These are phyloP conservation scores for Chloromyia formosa DNA, from an alignment of 2,888 invertebrate species.

Conservation along the genomic window DNA sequence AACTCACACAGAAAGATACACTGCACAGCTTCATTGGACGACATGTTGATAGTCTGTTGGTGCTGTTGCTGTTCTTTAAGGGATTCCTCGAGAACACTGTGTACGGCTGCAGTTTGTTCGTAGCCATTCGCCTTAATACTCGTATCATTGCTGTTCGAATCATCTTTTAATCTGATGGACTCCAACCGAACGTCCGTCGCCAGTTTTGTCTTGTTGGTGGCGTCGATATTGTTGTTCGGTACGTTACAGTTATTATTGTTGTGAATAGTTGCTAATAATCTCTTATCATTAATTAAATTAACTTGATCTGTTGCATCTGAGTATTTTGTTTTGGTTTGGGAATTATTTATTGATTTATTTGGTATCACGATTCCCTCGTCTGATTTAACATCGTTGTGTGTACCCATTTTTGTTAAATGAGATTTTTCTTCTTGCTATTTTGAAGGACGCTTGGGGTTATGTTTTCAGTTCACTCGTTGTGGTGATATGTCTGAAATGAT, in stretches of 20 bases:
- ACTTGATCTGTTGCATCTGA: slow-evolving; percentile 21
- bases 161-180: not conserved
- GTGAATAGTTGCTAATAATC: slow-evolving; percentile 5
- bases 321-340: slow-evolving; percentile 28
- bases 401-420: slow-evolving; percentile 18
- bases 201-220: not conserved
- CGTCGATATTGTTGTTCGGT: not conserved
- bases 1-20: slow-evolving; percentile 83
- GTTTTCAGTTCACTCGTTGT: too few relatives aligned
- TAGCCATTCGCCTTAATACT: not conserved
- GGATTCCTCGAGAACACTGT: not conserved
- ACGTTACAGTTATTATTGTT: slow-evolving; percentile 1
- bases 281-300: slow-evolving; percentile 33
- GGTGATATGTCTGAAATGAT: too few relatives aligned
- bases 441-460: too few relatives aligned
- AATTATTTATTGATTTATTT: slow-evolving; percentile 1
- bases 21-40: slow-evolving; percentile 72
- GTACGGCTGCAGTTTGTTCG: not conserved
- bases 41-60: not conserved
- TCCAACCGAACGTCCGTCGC: too few relatives aligned
- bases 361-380: slow-evolving; percentile 20
- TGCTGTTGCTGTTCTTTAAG: not conserved
- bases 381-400: slow-evolving; percentile 28
- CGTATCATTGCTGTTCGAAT: not conserved
- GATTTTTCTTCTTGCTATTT: too few relatives aligned